phyloP scores from a whole-genome alignment of 1,140 invertebrate genomes.

The Drosophila arawakana region DNA sequence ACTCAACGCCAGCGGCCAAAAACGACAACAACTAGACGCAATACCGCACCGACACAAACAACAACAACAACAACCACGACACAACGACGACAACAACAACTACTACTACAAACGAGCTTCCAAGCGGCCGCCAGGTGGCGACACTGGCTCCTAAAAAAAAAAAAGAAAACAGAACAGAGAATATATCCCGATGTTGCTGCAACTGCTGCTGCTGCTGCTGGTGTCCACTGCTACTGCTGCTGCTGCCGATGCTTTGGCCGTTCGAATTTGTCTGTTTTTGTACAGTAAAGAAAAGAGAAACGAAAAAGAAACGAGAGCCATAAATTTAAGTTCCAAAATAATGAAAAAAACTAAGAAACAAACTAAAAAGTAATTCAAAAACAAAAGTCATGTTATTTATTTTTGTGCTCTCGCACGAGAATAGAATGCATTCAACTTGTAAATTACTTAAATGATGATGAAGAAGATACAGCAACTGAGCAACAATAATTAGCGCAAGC shows the following conservation, averaged over 20 bases:
- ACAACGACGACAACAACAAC: conserved; percentile 40
- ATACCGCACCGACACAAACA: conserved; percentile 9
- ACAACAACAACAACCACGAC: conserved; percentile 27
- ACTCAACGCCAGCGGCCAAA: conserved; percentile 46
- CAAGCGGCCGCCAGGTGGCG: conserved; percentile 59
- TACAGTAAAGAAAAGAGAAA: conserved; percentile 55
- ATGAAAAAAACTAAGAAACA: conserved; percentile 34
- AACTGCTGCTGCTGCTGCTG: conserved; percentile 19
- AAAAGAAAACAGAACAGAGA: conserved; percentile 14
- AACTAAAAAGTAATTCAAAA: conserved; percentile 47
- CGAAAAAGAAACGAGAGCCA: conserved; percentile 40
- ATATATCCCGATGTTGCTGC: conserved; percentile 5
- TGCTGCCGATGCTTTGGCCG: conserved; percentile 46
- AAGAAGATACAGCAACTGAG: conserved; percentile 72
- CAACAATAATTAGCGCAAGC: conserved; percentile 80
- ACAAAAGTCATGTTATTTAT: conserved; percentile 70
- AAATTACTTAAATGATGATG: conserved; percentile 63
- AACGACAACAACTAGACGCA: conserved; percentile 20
- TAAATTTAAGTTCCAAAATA: conserved; percentile 71
- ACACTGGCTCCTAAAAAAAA: background rate
- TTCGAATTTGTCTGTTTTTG: conserved; percentile 73
- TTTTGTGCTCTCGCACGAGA: conserved; percentile 36
- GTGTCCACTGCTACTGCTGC: conserved; percentile 20
- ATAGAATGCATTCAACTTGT: conserved; percentile 70
- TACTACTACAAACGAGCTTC: conserved; percentile 73